Percentiles rank a stretch among this genome's conserved stretches.
Evolutionary conservation across 2,888 invertebrate genomes (phyloP).

Genomic region (Listrodromus nycthemerus): DNA sequence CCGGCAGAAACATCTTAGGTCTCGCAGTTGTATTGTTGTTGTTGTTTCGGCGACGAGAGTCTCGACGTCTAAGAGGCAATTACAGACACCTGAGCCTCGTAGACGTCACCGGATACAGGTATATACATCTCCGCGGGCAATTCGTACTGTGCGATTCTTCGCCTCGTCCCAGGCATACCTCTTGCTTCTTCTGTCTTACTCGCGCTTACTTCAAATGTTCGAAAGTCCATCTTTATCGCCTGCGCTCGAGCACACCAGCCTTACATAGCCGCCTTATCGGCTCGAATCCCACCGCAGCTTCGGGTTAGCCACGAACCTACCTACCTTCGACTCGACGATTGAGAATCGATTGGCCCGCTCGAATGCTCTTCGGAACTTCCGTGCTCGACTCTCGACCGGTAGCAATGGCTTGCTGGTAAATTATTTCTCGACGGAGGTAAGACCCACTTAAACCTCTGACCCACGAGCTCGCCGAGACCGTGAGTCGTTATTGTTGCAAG

Average conservation of each 20-base stretch:
- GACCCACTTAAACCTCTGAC: slow-evolving; percentile 1
- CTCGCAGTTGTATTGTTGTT: slow-evolving; percentile 68
- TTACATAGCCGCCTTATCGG: slow-evolving; percentile 40
- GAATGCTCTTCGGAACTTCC: slow-evolving; percentile 22
- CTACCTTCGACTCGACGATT: slow-evolving; percentile 41
- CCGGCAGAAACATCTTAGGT: slow-evolving; percentile 33
- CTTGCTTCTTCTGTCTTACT: slow-evolving; percentile 32
- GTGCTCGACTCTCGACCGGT: slow-evolving; percentile 20
- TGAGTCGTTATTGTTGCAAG: slow-evolving; percentile 1
- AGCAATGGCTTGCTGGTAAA: slow-evolving; percentile 31
- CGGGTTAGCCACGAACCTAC: slow-evolving; percentile 35
- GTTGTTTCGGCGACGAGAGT: slow-evolving; percentile 47
- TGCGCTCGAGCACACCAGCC: background rate
- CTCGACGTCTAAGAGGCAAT: slow-evolving; percentile 62
- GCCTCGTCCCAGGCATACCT: slow-evolving; percentile 10
- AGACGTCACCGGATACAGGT: slow-evolving; percentile 13
- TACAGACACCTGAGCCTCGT: slow-evolving; percentile 69
- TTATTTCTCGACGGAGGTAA: slow-evolving; percentile 40
- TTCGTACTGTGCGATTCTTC: slow-evolving; percentile 46
- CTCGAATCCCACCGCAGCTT: slow-evolving; percentile 53
- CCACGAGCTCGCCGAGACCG: background rate
- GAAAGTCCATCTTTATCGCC: slow-evolving; percentile 51
- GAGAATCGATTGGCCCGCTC: slow-evolving; percentile 60
- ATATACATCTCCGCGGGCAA: slow-evolving; percentile 24
- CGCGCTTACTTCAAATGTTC: slow-evolving; percentile 51